phyloP scores from a whole-genome alignment of 2,888 invertebrate species.

The Epicampocera succincta region DNA sequence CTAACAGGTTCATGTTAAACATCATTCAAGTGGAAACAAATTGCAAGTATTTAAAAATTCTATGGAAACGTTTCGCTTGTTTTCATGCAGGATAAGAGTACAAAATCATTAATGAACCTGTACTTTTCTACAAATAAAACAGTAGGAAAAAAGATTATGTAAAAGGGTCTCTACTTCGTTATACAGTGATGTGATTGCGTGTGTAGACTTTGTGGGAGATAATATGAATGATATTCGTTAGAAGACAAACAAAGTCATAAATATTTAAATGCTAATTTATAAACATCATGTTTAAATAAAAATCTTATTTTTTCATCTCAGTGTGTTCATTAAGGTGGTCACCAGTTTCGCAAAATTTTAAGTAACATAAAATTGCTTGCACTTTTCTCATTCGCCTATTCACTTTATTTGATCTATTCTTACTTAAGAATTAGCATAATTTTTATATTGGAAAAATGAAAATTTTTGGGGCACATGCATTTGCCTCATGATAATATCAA shows the following conservation, averaged over 20 bases:
- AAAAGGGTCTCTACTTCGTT: slow-evolving; percentile 3
- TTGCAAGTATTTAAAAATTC: slow-evolving; percentile 12
- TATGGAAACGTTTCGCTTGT: slow-evolving; percentile 23
- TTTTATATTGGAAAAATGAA: too few relatives aligned
- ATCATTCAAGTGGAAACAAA: slow-evolving; percentile 13
- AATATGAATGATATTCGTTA: slow-evolving; percentile 51
- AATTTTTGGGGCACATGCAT: too few relatives aligned
- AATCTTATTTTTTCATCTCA: not conserved
- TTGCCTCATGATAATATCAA: too few relatives aligned
- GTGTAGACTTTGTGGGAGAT: not conserved
- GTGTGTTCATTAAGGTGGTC: slow-evolving; percentile 20
- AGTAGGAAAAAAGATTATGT: not conserved
- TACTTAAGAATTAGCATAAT: too few relatives aligned
- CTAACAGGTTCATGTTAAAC: slow-evolving; percentile 20
- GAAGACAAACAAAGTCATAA: slow-evolving; percentile 63
- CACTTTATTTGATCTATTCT: too few relatives aligned
- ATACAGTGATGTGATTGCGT: not conserved
- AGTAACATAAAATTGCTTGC: too few relatives aligned
- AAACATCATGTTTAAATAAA: slow-evolving; percentile 4
- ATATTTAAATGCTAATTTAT: slow-evolving; percentile 41
- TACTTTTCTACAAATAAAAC: not conserved
- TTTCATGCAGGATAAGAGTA: not conserved
- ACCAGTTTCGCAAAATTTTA: not conserved
- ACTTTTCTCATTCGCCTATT: too few relatives aligned
- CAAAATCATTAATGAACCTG: slow-evolving; percentile 14